Evolutionary conservation across 2,888 invertebrate species (phyloP), one percentile per base, ranked within the genome.

Genomic region (Ochlodes sylvanus): DNA sequence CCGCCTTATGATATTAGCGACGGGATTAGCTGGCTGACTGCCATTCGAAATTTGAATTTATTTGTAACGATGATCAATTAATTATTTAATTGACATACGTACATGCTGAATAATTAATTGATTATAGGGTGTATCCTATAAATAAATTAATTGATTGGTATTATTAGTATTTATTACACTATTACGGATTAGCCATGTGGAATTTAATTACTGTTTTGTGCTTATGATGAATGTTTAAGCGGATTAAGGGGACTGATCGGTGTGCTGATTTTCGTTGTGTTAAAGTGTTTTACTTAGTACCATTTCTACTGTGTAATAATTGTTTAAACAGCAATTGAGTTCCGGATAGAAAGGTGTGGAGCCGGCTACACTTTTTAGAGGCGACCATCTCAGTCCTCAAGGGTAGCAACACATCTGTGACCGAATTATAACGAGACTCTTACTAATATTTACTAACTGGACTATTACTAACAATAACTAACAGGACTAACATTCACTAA

Each of bases 1-100:
- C 70, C 74, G 71, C 79, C 79, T 82, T 78, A 80, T 75, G 74
- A 77, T 77, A 77, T 78, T 81, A 76, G 61, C 68, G 57, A 69
- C 57, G 57, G 50, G 42, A 66, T 69, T 61, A 60, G 60, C 54
- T 44, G 54, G 19, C 21, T 41, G 19, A 52, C 32, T 61, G 60
- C 60, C 44, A 50, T 50, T 50, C 12, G 17, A 19, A 50, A 19
- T 44, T 54, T 55, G 54, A 60, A 66, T 66, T 66, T 67, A 67
- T 67, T 67, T 38, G 38, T 55, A 61, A 44, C 61, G 50, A n/a
- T 38, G 38, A 67, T 67, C 67, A 55, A 55, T 67, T 61, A 67
- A 61, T 67, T 61, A 67, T 61, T 55, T 38, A 67, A 55, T 61
- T 15, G 55, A n/a, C 21, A 14, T 12, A 44, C 54, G 19, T 19